Evolutionary conservation across 2,888 invertebrate species (phyloP).

Genomic region (Germaria angustata): DNA sequence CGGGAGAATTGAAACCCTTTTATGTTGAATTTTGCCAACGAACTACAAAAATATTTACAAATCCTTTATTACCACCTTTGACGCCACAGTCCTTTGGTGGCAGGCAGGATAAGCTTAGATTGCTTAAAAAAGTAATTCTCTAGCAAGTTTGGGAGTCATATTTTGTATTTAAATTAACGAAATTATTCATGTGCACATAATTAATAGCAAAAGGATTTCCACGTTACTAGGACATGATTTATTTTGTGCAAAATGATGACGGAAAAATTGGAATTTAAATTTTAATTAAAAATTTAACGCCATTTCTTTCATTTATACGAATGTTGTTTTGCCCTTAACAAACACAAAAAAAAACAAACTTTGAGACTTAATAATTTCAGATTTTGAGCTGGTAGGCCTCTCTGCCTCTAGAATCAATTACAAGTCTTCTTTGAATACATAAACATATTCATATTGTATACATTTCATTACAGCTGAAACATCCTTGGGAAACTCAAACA

Average conservation of each 20-base stretch:
- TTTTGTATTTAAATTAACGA: constrained; percentile 63
- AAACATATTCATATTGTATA: neutral
- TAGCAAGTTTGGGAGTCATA: constrained; percentile 18
- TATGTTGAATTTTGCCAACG: constrained; percentile 40
- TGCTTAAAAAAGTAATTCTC: neutral
- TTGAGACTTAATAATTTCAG: no score
- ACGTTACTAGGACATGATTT: constrained; percentile 63
- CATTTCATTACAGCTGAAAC: neutral
- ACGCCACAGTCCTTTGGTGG: neutral
- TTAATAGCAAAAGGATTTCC: constrained; percentile 71
- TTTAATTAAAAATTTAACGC: constrained; percentile 26
- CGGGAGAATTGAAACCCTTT: constrained; percentile 44
- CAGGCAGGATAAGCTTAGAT: neutral
- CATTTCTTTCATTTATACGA: no score
- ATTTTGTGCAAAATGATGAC: neutral
- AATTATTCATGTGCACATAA: constrained; percentile 71
- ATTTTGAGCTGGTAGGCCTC: no score
- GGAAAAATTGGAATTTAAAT: neutral
- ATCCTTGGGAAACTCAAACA: constrained; percentile 8
- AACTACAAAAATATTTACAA: constrained; percentile 43
- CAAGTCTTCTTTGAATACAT: neutral
- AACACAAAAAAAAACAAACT: no score
- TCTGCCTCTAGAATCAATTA: neutral
- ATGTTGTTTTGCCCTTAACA: neutral
- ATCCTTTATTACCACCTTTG: constrained; percentile 61